phyloP scores from a whole-genome alignment of 2,113 vertebrate species.

The Corythornis vintsioides region DNA sequence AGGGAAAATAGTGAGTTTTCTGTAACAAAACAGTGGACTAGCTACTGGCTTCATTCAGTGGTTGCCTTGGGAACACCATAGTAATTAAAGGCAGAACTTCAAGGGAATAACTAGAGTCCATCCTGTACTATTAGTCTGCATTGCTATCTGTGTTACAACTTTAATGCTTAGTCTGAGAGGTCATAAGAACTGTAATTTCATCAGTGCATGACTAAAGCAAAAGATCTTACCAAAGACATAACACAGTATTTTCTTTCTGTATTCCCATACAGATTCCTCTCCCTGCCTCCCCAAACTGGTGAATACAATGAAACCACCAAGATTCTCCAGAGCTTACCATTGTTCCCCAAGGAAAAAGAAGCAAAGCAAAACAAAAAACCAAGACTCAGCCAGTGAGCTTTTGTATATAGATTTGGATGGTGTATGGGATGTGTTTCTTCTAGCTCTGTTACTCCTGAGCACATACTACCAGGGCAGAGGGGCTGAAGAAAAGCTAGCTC shows the following conservation, averaged over 20 bases:
- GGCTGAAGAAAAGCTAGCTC: background rate
- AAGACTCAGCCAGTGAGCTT: background rate
- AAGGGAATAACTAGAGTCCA: background rate
- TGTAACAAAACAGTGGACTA: background rate
- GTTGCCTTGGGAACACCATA: constrained; percentile 9
- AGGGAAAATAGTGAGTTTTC: background rate
- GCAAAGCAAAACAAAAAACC: background rate
- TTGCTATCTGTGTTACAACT: background rate
- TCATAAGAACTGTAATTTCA: background rate
- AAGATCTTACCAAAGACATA: background rate
- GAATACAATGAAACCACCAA: background rate
- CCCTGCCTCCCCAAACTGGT: background rate
- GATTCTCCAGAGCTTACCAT: background rate
- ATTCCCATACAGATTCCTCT: background rate
- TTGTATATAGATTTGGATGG: background rate
- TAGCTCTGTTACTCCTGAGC: background rate
- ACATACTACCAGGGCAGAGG: background rate
- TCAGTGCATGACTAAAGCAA: background rate
- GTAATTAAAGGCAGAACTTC: constrained; percentile 16
- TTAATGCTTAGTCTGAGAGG: background rate
- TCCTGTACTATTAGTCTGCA: background rate
- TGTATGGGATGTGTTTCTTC: background rate
- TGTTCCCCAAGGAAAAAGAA: background rate
- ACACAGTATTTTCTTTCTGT: background rate
- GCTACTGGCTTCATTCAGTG: background rate